Conservation (phyloP, 2,797 vertebrate species). For the Cyclopterus lumpus region DNA sequence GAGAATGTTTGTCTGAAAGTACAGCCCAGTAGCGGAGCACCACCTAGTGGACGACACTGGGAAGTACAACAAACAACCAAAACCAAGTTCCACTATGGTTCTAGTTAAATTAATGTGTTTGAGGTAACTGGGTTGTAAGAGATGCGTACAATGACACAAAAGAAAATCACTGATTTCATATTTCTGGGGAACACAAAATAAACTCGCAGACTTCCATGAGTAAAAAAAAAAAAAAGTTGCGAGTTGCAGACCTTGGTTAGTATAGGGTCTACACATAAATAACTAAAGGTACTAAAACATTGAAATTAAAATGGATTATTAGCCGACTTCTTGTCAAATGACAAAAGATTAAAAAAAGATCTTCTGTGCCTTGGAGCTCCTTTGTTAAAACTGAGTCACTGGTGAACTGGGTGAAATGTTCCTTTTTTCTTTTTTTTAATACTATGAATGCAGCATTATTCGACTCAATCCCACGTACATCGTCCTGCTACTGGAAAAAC, state of each 20-base stretch:
- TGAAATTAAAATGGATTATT: not conserved
- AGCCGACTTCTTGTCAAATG: too few species aligned
- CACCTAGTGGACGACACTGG: constrained; percentile 49
- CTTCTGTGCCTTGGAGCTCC: too few species aligned
- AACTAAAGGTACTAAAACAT: not conserved
- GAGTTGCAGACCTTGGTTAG: not conserved
- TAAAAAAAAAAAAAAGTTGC: too few species aligned
- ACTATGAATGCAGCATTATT: not conserved
- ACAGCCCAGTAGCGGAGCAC: constrained; percentile 20
- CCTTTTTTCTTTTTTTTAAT: not conserved
- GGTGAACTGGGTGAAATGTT: not conserved
- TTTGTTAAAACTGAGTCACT: not conserved
- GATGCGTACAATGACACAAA: not conserved
- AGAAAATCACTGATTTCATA: not conserved
- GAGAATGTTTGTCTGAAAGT: not conserved
- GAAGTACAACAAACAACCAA: not conserved
- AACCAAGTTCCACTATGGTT: not conserved
- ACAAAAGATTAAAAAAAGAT: too few species aligned
- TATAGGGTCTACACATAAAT: not conserved
- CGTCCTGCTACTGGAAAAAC: not conserved
- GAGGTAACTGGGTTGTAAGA: too few species aligned
- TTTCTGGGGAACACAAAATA: not conserved
- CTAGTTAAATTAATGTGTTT: not conserved
- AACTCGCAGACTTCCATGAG: too few species aligned
- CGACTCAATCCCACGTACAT: not conserved